Evolutionary conservation across 2,888 invertebrate genomes (phyloP).

Genomic region (Margaritifera margaritifera): DNA sequence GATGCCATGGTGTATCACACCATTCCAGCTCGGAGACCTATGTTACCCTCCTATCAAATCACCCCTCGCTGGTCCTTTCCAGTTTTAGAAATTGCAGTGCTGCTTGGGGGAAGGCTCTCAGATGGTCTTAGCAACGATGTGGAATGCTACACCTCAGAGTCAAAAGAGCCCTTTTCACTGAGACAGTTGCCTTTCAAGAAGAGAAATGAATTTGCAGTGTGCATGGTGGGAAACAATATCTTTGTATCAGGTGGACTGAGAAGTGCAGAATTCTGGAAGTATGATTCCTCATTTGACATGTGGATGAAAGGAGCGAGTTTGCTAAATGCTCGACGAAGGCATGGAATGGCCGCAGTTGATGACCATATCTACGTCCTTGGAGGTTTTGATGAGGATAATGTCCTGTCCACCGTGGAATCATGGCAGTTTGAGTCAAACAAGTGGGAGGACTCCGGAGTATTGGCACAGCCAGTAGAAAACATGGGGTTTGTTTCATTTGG

Average conservation of each 20-base stretch:
- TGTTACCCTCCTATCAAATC: slow-evolving; percentile 61
- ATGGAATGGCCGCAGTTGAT: slow-evolving; percentile 65
- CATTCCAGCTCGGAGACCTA: slow-evolving; percentile 58
- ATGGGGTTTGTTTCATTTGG: slow-evolving; percentile 64
- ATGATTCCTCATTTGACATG: slow-evolving; percentile 61
- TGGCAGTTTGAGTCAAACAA: slow-evolving; percentile 58
- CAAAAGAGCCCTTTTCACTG: slow-evolving; percentile 53
- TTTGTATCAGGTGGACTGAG: slow-evolving; percentile 64
- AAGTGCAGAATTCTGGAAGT: slow-evolving; percentile 67
- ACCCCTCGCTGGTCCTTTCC: slow-evolving; percentile 58
- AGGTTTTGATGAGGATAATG: slow-evolving; percentile 65
- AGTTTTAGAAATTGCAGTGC: slow-evolving; percentile 56
- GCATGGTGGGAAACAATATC: slow-evolving; percentile 62
- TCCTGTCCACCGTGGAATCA: slow-evolving; percentile 60
- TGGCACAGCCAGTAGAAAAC: slow-evolving; percentile 64
- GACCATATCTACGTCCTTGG: slow-evolving; percentile 62
- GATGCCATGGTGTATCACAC: slow-evolving; percentile 60
- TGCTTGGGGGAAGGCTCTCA: slow-evolving; percentile 59
- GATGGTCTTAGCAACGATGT: slow-evolving; percentile 67
- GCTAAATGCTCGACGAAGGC: slow-evolving; percentile 58
- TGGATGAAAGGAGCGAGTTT: slow-evolving; percentile 62
- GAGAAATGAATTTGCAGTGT: slow-evolving; percentile 64
- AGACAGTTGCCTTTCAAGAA: slow-evolving; percentile 65
- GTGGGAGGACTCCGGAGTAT: slow-evolving; percentile 56
- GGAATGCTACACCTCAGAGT: slow-evolving; percentile 58